phyloP scores from a whole-genome alignment of 2,113 vertebrate species.

The Passer montanus region DNA sequence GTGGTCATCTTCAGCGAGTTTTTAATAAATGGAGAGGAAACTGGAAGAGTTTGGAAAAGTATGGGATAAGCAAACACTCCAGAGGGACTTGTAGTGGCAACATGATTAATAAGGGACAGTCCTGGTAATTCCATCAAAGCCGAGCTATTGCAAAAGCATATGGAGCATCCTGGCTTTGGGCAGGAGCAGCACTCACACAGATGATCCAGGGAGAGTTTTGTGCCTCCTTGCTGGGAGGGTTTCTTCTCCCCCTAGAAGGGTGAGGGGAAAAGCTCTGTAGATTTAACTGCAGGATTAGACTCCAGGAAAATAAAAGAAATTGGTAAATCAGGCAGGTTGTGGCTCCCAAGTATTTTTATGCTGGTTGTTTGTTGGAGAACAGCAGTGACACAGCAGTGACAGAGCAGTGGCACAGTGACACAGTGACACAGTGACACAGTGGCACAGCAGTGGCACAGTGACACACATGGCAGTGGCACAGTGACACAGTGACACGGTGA shows the following conservation, averaged over 20 bases:
- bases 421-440: background rate
- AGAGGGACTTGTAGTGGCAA: conserved; percentile 39
- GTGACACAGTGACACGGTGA: too few species aligned
- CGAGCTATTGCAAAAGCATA: conserved; percentile 49
- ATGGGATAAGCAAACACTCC: conserved; percentile 14
- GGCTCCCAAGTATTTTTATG: background rate
- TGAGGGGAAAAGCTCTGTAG: background rate
- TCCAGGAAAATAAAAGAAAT: background rate
- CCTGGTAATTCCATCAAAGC: conserved; percentile 45
- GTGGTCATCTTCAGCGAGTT: background rate
- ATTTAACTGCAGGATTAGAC: background rate
- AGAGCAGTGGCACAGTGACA: background rate
- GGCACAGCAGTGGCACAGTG: background rate
- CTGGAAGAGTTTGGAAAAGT: background rate
- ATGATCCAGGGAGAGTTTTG: background rate
- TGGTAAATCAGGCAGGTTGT: background rate
- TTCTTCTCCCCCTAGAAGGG: background rate
- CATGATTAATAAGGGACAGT: conserved; percentile 56
- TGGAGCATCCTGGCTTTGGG: background rate
- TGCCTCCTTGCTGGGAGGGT: background rate
- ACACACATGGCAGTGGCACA: background rate
- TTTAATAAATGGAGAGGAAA: conserved; percentile 22
- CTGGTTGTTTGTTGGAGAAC: background rate
- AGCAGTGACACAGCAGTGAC: background rate
- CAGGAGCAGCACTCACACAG: background rate